Evolutionary conservation across 2,888 invertebrate species (phyloP).

Genomic region (Phymatocera aterrima): DNA sequence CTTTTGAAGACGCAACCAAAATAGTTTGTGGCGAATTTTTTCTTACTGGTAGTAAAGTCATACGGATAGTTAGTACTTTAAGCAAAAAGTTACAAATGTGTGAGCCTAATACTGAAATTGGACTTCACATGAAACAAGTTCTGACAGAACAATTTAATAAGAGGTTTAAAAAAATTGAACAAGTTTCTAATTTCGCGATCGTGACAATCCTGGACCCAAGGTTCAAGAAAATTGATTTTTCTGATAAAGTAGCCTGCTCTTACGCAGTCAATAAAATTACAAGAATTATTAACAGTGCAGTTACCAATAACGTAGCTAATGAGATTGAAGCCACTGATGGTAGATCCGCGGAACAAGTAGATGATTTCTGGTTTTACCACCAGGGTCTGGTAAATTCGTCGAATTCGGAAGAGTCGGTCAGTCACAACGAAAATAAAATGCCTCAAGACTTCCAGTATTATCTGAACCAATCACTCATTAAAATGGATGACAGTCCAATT

Average conservation of each 20-base stretch:
- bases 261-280: constrained; percentile 48
- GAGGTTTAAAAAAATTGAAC: constrained; percentile 51
- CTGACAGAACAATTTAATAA: constrained; percentile 46
- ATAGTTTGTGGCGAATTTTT: constrained; percentile 6
- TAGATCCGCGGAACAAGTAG: constrained; percentile 9
- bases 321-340: not conserved
- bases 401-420: constrained; percentile 39
- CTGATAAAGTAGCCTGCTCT: constrained; percentile 48
- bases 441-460: constrained; percentile 50
- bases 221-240: constrained; percentile 51
- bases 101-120: constrained; percentile 44
- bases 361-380: constrained; percentile 52
- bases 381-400: constrained; percentile 46
- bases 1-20: constrained; percentile 48
- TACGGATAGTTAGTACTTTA: constrained; percentile 52
- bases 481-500: constrained; percentile 43
- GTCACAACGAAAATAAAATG: constrained; percentile 49
- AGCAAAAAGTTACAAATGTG: constrained; percentile 41
- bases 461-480: constrained; percentile 47
- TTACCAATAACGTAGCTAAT: not conserved
- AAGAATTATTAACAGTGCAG: constrained; percentile 14
- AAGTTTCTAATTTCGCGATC: constrained; percentile 41
- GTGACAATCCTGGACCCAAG: constrained; percentile 51
- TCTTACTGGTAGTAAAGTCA: constrained; percentile 47
- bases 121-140: constrained; percentile 40